Percentiles rank a stretch among this genome's conserved stretches.
phyloP scores from a whole-genome alignment of 2,888 invertebrate genomes.

The Troilus luridus region DNA sequence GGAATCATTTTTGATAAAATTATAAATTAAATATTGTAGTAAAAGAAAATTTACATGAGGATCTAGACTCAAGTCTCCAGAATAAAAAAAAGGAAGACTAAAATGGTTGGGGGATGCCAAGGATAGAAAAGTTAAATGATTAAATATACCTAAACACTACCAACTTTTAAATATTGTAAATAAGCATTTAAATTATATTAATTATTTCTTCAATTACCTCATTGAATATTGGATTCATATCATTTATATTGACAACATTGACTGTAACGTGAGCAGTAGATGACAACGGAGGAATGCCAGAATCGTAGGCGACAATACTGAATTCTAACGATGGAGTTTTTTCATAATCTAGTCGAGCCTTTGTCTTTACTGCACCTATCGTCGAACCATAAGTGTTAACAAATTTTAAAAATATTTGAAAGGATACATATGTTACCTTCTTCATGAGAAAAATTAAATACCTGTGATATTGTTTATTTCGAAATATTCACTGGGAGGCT shows the following conservation, averaged over 20 bases:
- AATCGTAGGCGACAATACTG: constrained; percentile 86
- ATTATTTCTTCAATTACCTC: constrained; percentile 69
- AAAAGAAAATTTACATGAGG: too few relatives aligned
- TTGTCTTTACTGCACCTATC: constrained; percentile 82
- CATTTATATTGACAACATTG: constrained; percentile 86
- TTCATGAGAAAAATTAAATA: constrained; percentile 63
- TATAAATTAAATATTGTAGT: too few relatives aligned
- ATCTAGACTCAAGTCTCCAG: too few relatives aligned
- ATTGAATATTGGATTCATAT: constrained; percentile 86
- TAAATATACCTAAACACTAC: too few relatives aligned
- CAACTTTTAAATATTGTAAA: too few relatives aligned
- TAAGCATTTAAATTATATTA: too few relatives aligned
- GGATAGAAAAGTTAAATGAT: too few relatives aligned
- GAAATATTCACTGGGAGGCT: constrained; percentile 82
- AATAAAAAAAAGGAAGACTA: too few relatives aligned
- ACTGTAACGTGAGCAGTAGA: constrained; percentile 84
- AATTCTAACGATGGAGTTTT: constrained; percentile 82
- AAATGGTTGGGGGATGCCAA: too few relatives aligned
- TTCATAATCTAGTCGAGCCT: constrained; percentile 88
- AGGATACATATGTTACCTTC: neutral
- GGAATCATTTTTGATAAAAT: too few relatives aligned
- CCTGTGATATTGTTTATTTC: constrained; percentile 86
- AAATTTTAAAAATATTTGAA: neutral
- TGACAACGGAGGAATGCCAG: constrained; percentile 87
- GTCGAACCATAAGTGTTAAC: constrained; percentile 58